Base-by-base conservation (phyloP, 2,113 vertebrate genomes). In the Channa argus region DNA sequence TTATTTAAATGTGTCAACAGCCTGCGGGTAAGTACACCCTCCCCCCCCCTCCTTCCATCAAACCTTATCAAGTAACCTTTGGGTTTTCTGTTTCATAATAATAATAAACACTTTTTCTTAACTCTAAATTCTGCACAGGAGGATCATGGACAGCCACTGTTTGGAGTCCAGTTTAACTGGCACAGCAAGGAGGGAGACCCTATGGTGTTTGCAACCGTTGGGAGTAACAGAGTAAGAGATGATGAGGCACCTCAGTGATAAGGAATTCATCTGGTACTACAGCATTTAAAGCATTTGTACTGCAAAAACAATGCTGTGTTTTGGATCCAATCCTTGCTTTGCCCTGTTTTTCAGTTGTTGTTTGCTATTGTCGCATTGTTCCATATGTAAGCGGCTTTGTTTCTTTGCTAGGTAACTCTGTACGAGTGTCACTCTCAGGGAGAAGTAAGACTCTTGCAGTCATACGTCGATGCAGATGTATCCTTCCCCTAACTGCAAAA, bases 131-230 rank as follows among this genome's bases (percentile, higher is more conserved):
- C 64, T 36, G 37, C 11, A 8, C 86, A 99, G 98, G 98, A 99
- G 92, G 98, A 99, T 88, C 98, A 99, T 71, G 95, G 96, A 5
- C 98, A 99, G 88, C 98, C 98, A 33, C 90, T 99, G 79, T 99
- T 99, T 90, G 98, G 98, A 59, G 98, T 99, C 62, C 98, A 99
- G 79, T 99, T 99, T 86, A 99, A 99, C 89, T 99, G 98, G 98
- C 96, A 99, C 90, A 99, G 97, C 88, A 99, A 98, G 90, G 98
- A 99, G 93, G 98, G 98, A 9, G 98, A 99, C 89, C 98, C 98
- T 0, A 92, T 99, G 49, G 98, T 99, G 81, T 99, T 99, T 74
- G 98, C 98, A 50, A 99, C 98, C 38, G 97, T 99, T 2, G 98
- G 98, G 72, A 99, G 98, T 86, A 99, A 99, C 93, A 93, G 98